These are phyloP conservation scores for Carassius gibelio DNA, from an alignment of 2,113 vertebrate species.

Conservation along the genomic window DNA sequence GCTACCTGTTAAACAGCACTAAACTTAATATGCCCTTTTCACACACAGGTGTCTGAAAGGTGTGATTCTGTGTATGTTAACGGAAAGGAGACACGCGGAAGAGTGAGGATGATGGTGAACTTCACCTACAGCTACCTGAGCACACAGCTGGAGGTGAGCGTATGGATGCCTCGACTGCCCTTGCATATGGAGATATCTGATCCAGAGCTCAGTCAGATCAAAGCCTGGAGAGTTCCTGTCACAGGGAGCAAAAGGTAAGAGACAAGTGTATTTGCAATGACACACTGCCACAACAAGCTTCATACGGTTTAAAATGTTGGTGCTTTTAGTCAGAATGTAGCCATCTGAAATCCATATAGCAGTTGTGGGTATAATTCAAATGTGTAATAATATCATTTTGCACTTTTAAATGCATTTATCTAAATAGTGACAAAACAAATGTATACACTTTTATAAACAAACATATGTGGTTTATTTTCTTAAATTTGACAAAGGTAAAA, in stretches of 20 bases:
- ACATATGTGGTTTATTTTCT: neutral
- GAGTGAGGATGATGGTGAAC: constrained; percentile 79
- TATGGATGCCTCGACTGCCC: constrained; percentile 89
- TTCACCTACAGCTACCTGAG: constrained; percentile 91
- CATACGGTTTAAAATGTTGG: neutral
- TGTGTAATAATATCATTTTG: neutral
- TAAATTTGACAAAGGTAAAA: too few species aligned
- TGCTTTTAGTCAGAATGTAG: too few species aligned
- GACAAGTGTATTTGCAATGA: neutral
- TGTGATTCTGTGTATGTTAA: constrained; percentile 90
- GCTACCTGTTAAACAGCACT: too few species aligned
- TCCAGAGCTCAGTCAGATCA: constrained; percentile 92
- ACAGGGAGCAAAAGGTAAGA: constrained; percentile 83
- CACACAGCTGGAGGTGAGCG: constrained; percentile 84
- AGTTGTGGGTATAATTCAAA: too few species aligned
- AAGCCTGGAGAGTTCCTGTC: constrained; percentile 92
- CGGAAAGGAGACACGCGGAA: constrained; percentile 87
- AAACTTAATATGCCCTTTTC: neutral
- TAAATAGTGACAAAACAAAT: neutral
- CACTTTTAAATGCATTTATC: neutral
- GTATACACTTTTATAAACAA: neutral
- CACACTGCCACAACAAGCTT: neutral
- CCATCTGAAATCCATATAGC: too few species aligned
- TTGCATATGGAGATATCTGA: constrained; percentile 88
- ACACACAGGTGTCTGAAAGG: constrained; percentile 85